Evolutionary conservation across 2,797 vertebrate genomes (phyloP).

Genomic region (Pelodytes ibericus): DNA sequence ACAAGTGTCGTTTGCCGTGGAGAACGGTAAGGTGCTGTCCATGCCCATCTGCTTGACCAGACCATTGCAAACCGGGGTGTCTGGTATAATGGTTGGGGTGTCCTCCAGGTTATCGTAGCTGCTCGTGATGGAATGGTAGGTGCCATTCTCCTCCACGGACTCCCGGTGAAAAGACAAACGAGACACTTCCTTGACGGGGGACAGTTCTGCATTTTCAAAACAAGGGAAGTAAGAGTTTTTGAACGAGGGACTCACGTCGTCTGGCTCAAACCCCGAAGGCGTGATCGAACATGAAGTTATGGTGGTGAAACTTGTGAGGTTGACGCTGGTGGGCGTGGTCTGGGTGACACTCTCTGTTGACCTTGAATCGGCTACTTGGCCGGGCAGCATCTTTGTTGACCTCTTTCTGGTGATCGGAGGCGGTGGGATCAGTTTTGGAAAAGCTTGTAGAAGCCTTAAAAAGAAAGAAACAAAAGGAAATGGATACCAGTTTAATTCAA

Average conservation of each 20-base stretch:
- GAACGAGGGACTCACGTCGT: constrained; percentile 38
- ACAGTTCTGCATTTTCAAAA: constrained; percentile 76
- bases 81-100: constrained; percentile 25
- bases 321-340: constrained; percentile 33
- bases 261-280: constrained; percentile 71
- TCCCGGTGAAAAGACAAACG: constrained; percentile 66
- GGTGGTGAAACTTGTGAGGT: constrained; percentile 74
- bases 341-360: constrained; percentile 18
- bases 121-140: constrained; percentile 70
- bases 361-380: constrained; percentile 63
- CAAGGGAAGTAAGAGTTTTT: constrained; percentile 62
- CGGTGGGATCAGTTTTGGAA: constrained; percentile 82
- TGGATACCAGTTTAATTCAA: not conserved
- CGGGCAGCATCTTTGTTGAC: constrained; percentile 76
- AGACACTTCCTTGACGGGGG: constrained; percentile 71
- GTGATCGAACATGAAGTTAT: constrained; percentile 73
- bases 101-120: constrained; percentile 51
- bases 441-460: constrained; percentile 72
- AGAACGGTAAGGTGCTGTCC: constrained; percentile 66
- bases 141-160: constrained; percentile 66
- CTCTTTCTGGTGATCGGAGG: constrained; percentile 78
- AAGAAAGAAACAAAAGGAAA: not conserved
- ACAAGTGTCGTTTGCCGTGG: constrained; percentile 76
- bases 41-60: not conserved
- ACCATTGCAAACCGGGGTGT: constrained; percentile 17